These are phyloP conservation scores for Acrobeloides nanus DNA, from an alignment of 2,888 invertebrate species.

Conservation along the genomic window DNA sequence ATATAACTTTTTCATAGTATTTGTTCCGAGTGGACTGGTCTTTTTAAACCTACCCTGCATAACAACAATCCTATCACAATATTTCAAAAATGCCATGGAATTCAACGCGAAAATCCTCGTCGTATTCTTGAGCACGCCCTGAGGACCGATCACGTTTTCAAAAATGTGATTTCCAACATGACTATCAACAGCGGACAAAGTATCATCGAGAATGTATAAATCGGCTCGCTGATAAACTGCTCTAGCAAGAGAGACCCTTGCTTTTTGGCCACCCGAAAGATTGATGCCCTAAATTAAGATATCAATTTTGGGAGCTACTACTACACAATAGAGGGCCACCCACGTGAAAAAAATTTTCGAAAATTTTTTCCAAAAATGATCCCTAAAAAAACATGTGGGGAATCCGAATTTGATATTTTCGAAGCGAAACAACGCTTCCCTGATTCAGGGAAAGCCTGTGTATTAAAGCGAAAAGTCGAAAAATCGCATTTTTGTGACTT, in stretches of 20 bases:
- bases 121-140: constrained; percentile 54
- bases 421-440: constrained; percentile 1
- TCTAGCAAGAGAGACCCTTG: constrained; percentile 63
- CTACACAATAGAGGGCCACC: not conserved
- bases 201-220: constrained; percentile 90
- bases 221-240: constrained; percentile 70
- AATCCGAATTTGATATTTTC: not conserved
- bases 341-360: too few relatives aligned
- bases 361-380: too few relatives aligned
- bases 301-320: not conserved
- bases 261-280: constrained; percentile 87
- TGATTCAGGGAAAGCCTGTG: too few relatives aligned
- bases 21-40: too few relatives aligned
- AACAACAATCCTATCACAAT: constrained; percentile 82
- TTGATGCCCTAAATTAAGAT: constrained; percentile 66
- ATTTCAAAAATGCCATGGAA: constrained; percentile 81
- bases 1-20: too few relatives aligned
- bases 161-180: constrained; percentile 97
- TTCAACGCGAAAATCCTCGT: constrained; percentile 90
- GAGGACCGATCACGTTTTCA: constrained; percentile 57
- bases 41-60: constrained; percentile 65
- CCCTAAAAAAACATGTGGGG: constrained; percentile 21
- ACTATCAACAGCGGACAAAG: constrained; percentile 83
- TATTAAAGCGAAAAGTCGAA: too few relatives aligned
- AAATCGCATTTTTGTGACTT: too few relatives aligned